Conservation (phyloP, 2,888 invertebrate species). For the Idaea biselata region DNA sequence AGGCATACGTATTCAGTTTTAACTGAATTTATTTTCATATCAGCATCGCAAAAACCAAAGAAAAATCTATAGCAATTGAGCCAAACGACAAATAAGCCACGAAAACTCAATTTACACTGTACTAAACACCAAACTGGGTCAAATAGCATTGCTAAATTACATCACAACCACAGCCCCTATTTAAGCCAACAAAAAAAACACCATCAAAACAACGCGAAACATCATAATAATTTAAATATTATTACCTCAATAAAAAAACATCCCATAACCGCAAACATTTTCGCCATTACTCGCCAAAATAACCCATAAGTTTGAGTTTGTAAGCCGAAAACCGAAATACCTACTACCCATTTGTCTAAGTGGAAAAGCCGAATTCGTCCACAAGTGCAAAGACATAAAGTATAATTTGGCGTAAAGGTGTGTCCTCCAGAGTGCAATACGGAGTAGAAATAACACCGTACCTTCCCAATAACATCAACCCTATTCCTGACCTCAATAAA, state of each 20-base stretch:
- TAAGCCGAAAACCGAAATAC: neutral
- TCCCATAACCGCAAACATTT: neutral
- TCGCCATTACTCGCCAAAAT: neutral
- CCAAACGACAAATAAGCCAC: neutral
- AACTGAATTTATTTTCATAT: too few relatives aligned
- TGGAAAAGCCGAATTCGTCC: neutral
- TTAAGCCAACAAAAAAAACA: neutral
- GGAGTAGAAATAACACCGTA: conserved; percentile 7
- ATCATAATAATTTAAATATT: neutral
- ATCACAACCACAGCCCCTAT: neutral
- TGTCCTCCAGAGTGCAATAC: neutral
- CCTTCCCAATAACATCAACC: conserved; percentile 32
- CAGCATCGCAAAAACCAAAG: too few relatives aligned
- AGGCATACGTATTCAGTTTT: too few relatives aligned
- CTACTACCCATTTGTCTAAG: neutral
- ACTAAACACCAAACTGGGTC: neutral
- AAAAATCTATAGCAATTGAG: neutral
- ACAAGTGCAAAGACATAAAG: neutral
- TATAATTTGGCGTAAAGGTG: neutral
- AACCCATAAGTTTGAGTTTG: neutral
- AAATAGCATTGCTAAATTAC: neutral
- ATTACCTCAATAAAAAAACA: neutral
- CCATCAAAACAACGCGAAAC: neutral
- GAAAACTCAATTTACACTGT: neutral
- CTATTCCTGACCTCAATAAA: conserved; percentile 31